These are phyloP conservation scores for Xestia ashworthii DNA, from an alignment of 2,888 invertebrate species.

Conservation along the genomic window DNA sequence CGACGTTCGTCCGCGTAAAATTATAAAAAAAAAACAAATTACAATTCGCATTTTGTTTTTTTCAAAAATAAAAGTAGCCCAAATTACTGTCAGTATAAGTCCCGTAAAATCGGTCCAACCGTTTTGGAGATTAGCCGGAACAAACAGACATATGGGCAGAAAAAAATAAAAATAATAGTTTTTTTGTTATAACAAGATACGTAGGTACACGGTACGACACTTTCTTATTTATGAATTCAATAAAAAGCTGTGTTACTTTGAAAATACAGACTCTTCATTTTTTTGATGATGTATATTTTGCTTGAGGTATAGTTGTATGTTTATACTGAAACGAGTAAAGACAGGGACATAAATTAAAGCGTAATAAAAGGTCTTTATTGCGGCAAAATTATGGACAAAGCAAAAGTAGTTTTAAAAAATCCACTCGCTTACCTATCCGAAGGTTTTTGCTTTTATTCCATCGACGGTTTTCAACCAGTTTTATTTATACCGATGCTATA, in stretches of 20 bases:
- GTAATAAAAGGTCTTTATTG: neutral
- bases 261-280: neutral
- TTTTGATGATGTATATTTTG: neutral
- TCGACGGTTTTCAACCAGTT: constrained; percentile 18
- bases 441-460: constrained; percentile 22
- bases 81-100: neutral
- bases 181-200: no score
- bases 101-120: neutral
- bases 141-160: no score
- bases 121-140: no score
- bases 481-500: constrained; percentile 26
- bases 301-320: neutral
- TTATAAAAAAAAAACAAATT: no score
- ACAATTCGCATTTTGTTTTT: no score
- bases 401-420: constrained; percentile 1
- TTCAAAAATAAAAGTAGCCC: neutral
- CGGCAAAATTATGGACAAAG: neutral
- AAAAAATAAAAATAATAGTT: no score
- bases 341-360: neutral
- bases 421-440: neutral
- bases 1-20: no score
- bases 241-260: no score
- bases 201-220: no score
- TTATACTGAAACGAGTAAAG: neutral
- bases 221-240: no score